Percentiles rank a stretch among this genome's conserved stretches.
phyloP scores from a whole-genome alignment of 2,888 invertebrate species.

The Anaspis maculata region DNA sequence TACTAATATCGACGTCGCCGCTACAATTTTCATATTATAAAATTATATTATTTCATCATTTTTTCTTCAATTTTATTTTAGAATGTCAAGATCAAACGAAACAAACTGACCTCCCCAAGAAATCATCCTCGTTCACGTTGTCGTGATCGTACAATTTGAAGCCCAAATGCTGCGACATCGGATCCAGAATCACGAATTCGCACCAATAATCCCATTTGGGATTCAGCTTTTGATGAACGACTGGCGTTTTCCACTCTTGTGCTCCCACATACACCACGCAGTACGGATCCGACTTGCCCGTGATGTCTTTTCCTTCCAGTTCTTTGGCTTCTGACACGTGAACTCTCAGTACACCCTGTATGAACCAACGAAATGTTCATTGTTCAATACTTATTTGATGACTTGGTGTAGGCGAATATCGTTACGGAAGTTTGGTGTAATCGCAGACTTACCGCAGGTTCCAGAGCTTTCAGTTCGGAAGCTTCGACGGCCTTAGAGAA shows the following conservation, averaged over 20 bases:
- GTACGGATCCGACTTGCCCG: slow-evolving; percentile 95
- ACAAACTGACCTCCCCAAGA: slow-evolving; percentile 27
- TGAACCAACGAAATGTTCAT: too few relatives aligned
- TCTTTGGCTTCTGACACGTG: slow-evolving; percentile 90
- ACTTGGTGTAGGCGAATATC: too few relatives aligned
- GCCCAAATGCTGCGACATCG: slow-evolving; percentile 28
- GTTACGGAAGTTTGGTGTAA: too few relatives aligned
- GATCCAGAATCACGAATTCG: slow-evolving; percentile 48
- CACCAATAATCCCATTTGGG: slow-evolving; percentile 96
- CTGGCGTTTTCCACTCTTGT: slow-evolving; percentile 83
- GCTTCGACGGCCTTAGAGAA: slow-evolving; percentile 77
- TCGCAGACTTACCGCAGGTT: slow-evolving; percentile 95
- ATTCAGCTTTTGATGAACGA: slow-evolving; percentile 83
- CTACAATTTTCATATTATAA: slow-evolving; percentile 42
- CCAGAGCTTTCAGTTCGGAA: slow-evolving; percentile 72
- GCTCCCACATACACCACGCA: slow-evolving; percentile 82
- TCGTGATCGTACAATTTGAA: slow-evolving; percentile 32
- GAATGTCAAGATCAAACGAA: too few relatives aligned
- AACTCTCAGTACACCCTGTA: slow-evolving; percentile 82
- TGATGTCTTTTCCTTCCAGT: slow-evolving; percentile 88
- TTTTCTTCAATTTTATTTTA: too few relatives aligned
- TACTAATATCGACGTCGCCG: slow-evolving; percentile 48
- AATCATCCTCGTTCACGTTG: slow-evolving; percentile 29
- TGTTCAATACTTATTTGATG: too few relatives aligned
- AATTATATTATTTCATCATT: too few relatives aligned